Evolutionary conservation across 2,888 invertebrate species (phyloP).

Genomic region (Yponomeuta sedellus): DNA sequence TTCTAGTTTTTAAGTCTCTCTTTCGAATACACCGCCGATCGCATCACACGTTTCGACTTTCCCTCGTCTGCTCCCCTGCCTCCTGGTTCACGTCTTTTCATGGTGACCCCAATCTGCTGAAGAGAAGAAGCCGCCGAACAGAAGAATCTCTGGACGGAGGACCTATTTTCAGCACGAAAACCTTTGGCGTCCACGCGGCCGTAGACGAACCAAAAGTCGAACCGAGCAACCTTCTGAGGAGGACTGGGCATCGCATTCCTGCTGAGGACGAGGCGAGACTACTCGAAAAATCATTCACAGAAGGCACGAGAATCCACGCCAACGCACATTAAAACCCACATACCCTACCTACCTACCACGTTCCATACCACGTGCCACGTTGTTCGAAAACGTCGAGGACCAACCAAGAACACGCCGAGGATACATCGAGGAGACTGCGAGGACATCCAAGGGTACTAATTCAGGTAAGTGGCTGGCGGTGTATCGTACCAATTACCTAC

Average conservation of each 20-base stretch:
- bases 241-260: neutral
- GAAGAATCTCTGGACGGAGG: no score
- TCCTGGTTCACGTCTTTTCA: no score
- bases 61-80: no score
- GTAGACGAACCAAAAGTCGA: no score
- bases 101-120: no score
- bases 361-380: no score
- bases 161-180: no score
- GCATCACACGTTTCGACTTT: no score
- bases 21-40: no score
- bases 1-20: no score
- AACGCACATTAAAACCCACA: neutral
- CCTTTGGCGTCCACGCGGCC: no score
- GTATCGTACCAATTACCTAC: neutral
- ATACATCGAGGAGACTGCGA: neutral
- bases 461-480: constrained; percentile 5
- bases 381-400: neutral
- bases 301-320: neutral
- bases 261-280: neutral
- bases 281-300: neutral
- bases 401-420: neutral
- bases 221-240: neutral
- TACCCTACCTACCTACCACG: neutral
- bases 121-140: no score
- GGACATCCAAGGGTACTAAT: neutral